Percentiles rank a stretch among this genome's conserved stretches.
These are phyloP conservation scores for Forbesichthys papilliferus DNA, from an alignment of 2,113 vertebrate species.

Conservation along the genomic window DNA sequence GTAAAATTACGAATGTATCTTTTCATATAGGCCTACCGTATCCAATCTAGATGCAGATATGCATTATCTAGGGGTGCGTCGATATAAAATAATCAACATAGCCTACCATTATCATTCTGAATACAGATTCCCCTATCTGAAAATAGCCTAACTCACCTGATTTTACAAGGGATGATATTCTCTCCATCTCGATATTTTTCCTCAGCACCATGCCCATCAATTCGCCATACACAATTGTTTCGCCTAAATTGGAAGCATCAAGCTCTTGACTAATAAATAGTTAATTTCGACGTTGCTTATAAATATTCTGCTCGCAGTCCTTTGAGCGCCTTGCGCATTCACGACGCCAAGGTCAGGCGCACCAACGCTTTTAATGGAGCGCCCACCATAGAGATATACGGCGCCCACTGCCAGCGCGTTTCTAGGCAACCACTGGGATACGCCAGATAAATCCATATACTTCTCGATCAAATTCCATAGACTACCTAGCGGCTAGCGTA, in stretches of 20 bases:
- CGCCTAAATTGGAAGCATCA: conserved; percentile 46
- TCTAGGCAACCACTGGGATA: conserved; percentile 77
- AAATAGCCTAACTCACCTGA: conserved; percentile 66
- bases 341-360: conserved; percentile 79
- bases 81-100: background rate
- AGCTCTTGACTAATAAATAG: conserved; percentile 65
- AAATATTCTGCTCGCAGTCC: conserved; percentile 36
- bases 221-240: conserved; percentile 23
- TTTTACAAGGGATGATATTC: conserved; percentile 54
- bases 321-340: conserved; percentile 74
- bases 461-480: background rate
- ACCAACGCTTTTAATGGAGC: conserved; percentile 76
- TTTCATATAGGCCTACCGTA: too few species aligned
- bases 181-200: conserved; percentile 60
- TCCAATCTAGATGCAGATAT: background rate
- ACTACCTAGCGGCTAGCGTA: conserved; percentile 13
- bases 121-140: conserved; percentile 25
- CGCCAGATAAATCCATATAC: conserved; percentile 62
- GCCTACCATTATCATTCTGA: conserved; percentile 27
- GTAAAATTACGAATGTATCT: conserved; percentile 7
- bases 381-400: conserved; percentile 73
- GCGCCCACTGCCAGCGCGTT: conserved; percentile 79
- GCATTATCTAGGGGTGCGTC: background rate
- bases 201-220: conserved; percentile 47
- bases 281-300: conserved; percentile 36